Evolutionary conservation across 2,113 vertebrate species (phyloP).

Genomic region (Aythya baeri): DNA sequence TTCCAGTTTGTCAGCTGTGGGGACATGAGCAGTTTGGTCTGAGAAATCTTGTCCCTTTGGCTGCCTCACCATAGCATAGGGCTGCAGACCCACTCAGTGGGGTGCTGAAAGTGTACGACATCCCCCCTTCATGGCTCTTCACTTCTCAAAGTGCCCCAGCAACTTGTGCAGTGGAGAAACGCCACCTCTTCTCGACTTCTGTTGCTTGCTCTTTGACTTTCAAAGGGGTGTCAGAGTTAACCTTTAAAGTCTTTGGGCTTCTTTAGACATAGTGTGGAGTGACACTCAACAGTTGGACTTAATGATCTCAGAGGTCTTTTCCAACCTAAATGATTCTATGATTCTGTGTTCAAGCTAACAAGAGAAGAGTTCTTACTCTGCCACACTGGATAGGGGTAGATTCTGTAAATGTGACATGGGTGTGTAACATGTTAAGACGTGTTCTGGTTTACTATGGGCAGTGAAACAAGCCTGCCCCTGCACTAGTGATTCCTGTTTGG

Average conservation of each 20-base stretch:
- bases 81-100: neutral
- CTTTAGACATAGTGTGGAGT: neutral
- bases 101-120: neutral
- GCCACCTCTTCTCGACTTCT: neutral
- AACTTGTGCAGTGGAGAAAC: neutral
- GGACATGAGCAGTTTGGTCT: neutral
- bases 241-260: neutral
- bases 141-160: rapidly evolving
- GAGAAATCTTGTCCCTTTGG: neutral
- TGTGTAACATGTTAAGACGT: neutral
- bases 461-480: neutral
- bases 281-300: neutral
- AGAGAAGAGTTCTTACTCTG: neutral
- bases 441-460: neutral
- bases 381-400: rapidly evolving
- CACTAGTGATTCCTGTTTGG: neutral
- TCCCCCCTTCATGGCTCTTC: neutral
- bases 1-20: neutral
- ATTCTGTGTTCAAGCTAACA: neutral
- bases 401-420: neutral
- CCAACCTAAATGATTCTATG: no score
- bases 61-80: neutral
- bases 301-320: no score
- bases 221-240: neutral
- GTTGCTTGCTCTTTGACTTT: neutral